Evolutionary conservation across 2,113 vertebrate species (phyloP).

Genomic region (Dromiciops gliroides): DNA sequence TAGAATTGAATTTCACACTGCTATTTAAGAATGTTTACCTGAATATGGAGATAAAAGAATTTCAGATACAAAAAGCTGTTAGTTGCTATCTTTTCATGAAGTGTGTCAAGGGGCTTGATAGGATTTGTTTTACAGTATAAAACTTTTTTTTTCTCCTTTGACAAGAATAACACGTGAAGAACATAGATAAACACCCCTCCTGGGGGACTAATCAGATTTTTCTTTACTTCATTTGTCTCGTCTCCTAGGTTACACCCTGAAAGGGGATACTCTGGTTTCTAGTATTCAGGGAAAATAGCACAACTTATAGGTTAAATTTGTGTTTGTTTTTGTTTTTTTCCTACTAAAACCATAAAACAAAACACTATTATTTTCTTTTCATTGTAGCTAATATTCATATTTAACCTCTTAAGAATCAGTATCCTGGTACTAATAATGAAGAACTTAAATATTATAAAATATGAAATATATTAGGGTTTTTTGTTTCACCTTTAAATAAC

Average conservation of each 20-base stretch:
- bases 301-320: neutral
- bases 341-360: neutral
- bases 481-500: neutral
- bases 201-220: neutral
- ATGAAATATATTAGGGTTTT: neutral
- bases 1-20: neutral
- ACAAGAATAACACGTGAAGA: neutral
- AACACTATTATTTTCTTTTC: neutral
- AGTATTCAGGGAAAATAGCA: neutral
- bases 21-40: neutral
- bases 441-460: neutral
- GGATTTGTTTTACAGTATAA: neutral
- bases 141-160: neutral
- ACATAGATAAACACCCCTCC: neutral
- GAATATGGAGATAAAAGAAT: neutral
- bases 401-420: neutral
- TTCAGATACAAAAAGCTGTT: neutral
- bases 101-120: neutral
- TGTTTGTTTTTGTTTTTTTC: neutral
- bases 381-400: neutral
- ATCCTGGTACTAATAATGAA: neutral
- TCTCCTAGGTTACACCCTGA: neutral
- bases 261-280: neutral
- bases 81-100: neutral
- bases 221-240: neutral